phyloP scores from a whole-genome alignment of 1,140 invertebrate species.

The Subanguina moxae region DNA sequence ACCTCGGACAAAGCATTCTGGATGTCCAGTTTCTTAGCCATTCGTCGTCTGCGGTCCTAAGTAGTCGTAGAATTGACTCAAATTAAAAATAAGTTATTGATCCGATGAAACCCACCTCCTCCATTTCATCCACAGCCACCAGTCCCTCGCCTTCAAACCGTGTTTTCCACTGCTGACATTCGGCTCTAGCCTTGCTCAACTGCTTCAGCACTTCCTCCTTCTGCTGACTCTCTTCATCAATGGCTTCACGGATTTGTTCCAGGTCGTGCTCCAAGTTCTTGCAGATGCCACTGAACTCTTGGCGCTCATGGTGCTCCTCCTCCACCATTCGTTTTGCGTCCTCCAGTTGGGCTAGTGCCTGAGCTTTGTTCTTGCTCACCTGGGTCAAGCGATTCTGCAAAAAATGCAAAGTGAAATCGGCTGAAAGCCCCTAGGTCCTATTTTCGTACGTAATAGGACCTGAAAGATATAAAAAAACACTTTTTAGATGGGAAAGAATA shows the following conservation, averaged over 20 bases:
- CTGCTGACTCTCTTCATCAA: slow-evolving; percentile 63
- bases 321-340: slow-evolving; percentile 44
- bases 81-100: no score
- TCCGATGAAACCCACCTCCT: slow-evolving; percentile 25
- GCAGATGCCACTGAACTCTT: slow-evolving; percentile 10
- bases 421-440: no score
- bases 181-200: slow-evolving; percentile 61
- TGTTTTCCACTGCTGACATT: slow-evolving; percentile 49
- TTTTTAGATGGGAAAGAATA: no score
- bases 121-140: slow-evolving; percentile 40
- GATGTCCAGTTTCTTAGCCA: slow-evolving; percentile 89
- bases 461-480: no score
- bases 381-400: slow-evolving; percentile 31
- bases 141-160: slow-evolving; percentile 51
- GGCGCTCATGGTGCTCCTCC: slow-evolving; percentile 40
- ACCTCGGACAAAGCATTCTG: slow-evolving; percentile 93
- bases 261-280: slow-evolving; percentile 63
- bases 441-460: no score
- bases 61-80: no score
- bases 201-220: slow-evolving; percentile 62
- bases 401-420: no score
- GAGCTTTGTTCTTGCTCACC: slow-evolving; percentile 42
- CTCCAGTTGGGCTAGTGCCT: slow-evolving; percentile 43
- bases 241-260: slow-evolving; percentile 62
- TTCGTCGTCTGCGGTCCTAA: slow-evolving; percentile 68